Base-by-base conservation (phyloP, 2,888 invertebrate species). In the Tricholauxania praeusta region DNA sequence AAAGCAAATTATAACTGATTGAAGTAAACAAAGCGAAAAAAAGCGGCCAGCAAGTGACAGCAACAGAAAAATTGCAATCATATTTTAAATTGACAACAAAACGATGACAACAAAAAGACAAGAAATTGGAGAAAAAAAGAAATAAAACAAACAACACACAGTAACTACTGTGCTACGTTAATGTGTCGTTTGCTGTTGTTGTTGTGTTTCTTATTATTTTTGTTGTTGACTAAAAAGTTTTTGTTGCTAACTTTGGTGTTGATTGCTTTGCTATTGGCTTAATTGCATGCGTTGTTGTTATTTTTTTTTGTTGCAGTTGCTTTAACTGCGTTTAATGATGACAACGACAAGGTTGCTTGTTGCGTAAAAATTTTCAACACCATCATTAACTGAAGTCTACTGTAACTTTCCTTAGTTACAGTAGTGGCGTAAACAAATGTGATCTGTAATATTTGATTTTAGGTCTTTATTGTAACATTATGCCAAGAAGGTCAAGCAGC, bases 81-180 rank as follows among this genome's bases (percentile, higher is more conserved):
- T 64, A 64, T 64, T 51, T 64, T 64, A 64, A 64, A 64, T 64
- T 64, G 64, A 19, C 64, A 15, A 64, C 49, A 14, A 51, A 62
- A 51, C 15, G 64, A 49, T 19, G 49, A 60, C 10, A 10, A 39
- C 39, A 10, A 39, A 39, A 39, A 39, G 39, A 39, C 39, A 39
- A 39, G 39, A 39, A 39, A 39, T 39, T 10, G 39, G 39, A 28
- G 59, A 15, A 53, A 17, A n/a, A 53, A 19, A 3, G 4, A 19
- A 22, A 51, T 15, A 52, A 52, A 65, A n/a, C 57, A 6, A 39
- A 39, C 22, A 57, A 28, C n/a, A 65, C 49, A 51, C 64, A 52
- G 52, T 63, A 63, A 47, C 63, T 19, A 15, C 63, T 22, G 28
- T 28, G 28, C 19, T 47, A 19, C 17, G 62, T 39, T 39, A 47